These are phyloP conservation scores for Endomychus coccineus DNA, from an alignment of 2,888 invertebrate species.

Conservation along the genomic window DNA sequence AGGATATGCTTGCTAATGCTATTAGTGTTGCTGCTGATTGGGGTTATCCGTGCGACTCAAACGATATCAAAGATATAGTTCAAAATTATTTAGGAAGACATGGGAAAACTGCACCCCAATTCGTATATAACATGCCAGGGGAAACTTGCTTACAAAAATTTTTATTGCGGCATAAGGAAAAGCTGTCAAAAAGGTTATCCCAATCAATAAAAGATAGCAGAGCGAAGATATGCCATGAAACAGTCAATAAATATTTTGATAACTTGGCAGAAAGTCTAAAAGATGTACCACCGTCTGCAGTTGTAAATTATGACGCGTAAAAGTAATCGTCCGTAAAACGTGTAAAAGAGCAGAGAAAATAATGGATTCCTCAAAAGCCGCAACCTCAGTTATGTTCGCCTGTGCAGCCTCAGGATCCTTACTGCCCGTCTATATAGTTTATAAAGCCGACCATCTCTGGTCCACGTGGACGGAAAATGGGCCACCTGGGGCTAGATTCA, in stretches of 20 bases:
- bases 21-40: constrained; percentile 5
- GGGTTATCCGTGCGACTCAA: constrained; percentile 8
- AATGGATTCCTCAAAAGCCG: constrained; percentile 17
- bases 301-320: constrained; percentile 20
- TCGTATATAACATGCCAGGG: constrained; percentile 9
- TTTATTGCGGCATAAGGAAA: constrained; percentile 12
- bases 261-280: constrained; percentile 12
- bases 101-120: constrained; percentile 4
- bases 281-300: constrained; percentile 18
- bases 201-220: constrained; percentile 20
- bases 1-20: constrained; percentile 1
- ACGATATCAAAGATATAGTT: constrained; percentile 5
- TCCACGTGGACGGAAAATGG: constrained; percentile 19
- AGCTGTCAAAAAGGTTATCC: constrained; percentile 16
- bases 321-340: constrained; percentile 15
- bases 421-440: constrained; percentile 15
- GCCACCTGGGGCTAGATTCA: constrained; percentile 14
- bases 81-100: constrained; percentile 1
- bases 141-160: constrained; percentile 14
- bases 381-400: constrained; percentile 17
- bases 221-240: constrained; percentile 15
- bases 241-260: constrained; percentile 19
- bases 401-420: constrained; percentile 11
- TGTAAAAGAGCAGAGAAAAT: constrained; percentile 27
- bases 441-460: constrained; percentile 19